Conservation (phyloP, 2,797 vertebrate genomes). For the Sebastes baramenuke region DNA sequence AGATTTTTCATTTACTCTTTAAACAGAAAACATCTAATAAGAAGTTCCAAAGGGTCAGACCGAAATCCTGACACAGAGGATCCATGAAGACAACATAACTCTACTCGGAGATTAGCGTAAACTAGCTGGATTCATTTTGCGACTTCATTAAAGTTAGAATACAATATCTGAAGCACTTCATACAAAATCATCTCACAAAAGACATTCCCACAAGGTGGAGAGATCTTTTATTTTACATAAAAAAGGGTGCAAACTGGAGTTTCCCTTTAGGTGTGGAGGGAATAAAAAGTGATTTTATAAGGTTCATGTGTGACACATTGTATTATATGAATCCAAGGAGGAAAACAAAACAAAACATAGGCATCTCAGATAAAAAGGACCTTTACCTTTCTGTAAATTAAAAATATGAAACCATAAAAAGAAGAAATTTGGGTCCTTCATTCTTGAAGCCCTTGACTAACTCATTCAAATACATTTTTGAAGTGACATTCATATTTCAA, state of each 20-base stretch:
- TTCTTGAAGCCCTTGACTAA: conserved; percentile 85
- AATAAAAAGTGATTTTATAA: conserved; percentile 87
- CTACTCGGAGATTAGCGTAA: background rate
- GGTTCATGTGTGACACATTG: conserved; percentile 80
- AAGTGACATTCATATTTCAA: conserved; percentile 88
- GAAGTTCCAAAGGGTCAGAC: background rate
- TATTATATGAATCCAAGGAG: conserved; percentile 78
- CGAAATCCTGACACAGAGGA: background rate
- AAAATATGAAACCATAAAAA: conserved; percentile 79
- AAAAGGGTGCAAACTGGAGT: conserved; percentile 93
- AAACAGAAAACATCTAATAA: background rate
- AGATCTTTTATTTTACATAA: conserved; percentile 96
- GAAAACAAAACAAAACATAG: conserved; percentile 65
- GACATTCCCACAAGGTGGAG: conserved; percentile 75
- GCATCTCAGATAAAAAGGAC: conserved; percentile 71
- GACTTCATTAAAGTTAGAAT: background rate
- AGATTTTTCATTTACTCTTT: background rate
- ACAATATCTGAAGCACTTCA: background rate
- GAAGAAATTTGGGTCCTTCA: conserved; percentile 77
- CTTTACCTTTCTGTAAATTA: conserved; percentile 81
- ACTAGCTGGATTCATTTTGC: background rate
- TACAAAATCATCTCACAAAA: conserved; percentile 46
- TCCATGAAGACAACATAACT: background rate
- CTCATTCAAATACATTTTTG: conserved; percentile 85
- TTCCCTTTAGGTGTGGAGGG: conserved; percentile 86